Base-by-base conservation (phyloP, 2,888 invertebrate genomes). In the Epinotia brunnichana region DNA sequence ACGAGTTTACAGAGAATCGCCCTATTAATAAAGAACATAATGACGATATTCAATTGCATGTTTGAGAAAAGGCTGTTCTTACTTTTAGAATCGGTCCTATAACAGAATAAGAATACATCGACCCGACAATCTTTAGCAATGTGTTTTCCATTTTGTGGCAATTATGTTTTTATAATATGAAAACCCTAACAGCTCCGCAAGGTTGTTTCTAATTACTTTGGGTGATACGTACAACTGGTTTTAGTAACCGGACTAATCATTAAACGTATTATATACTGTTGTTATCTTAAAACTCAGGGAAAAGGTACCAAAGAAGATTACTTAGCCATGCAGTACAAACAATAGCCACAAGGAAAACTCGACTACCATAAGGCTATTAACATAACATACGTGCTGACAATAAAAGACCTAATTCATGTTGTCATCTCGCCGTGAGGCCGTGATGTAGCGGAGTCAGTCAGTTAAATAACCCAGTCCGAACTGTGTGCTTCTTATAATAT, bases 331-430 rank as follows among this genome's bases (percentile, higher is more conserved):
- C 61, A 13, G 19, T 24, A 57, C 57, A 41, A 63, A 73, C 68
- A 72, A 68, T 62, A 56, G 68, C 39, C 51, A 68, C 80, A 81
- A 88, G 87, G 87, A 87, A 86, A 87, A 83, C 76, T 74, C 74
- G 79, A 74, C 82, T 78, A 74, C 82, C 78, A 74, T 79, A 79
- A 77, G 74, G 76, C 77, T 76, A 89, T 87, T 88, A 85, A 78
- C 88, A 87, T 85, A 83, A 83, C 80, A 78, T 76, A 81, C 75
- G 76, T 76, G 77, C 74, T 77, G 79, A 82, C 82, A 82, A 82
- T 84, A 84, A 84, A 85, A 78, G 77, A 81, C 81, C 82, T 82
- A 85, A 86, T 83, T 84, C 82, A 72, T 59, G 41, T 35, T 44
- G 61, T 56, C 69, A 66, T 71, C 61, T 61, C 48, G 54, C 29